Evolutionary conservation across 2,797 vertebrate species (phyloP), one percentile per base, ranked within the genome.

Genomic region (Rhinatrema bivittatum): DNA sequence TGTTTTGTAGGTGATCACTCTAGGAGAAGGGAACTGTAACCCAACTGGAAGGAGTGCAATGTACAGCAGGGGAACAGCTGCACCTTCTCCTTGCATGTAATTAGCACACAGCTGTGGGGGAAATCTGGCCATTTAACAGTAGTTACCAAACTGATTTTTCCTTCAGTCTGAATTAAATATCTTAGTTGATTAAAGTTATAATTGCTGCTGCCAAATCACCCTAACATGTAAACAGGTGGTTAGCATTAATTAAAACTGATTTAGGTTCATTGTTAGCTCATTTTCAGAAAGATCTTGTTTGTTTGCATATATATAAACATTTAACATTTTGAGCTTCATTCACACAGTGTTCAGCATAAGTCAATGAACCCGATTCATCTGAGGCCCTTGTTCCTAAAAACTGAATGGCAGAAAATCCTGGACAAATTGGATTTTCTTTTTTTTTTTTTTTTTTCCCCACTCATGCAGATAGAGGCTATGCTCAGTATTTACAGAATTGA

Each of bases 51-150:
- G 39, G 11, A n/a, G n/a, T n/a, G n/a, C n/a, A n/a, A n/a, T n/a
- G 25, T n/a, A 22, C n/a, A 39, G 5, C 9, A 12, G 5, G 25
- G 31, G 10, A 35, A 32, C 39, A 58, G 18, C 30, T 65, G 46
- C 24, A 10, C 6, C 32, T 19, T 30, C 19, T 50, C 8, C 35
- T 52, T 19, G 3, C 26, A 10, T 16, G 20, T n/a, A 46, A 43
- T 58, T 43, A 41, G 32, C 43, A 53, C 30, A 21, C 36, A 57
- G 50, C 52, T 53, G 40, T 42, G 32, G 10, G 39, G 16, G 36
- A 41, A 52, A 44, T 22, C 7, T 53, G 42, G n/a, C 33, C 7
- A 23, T 55, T 49, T 50, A 56, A n/a, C 9, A 26, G 10, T 36
- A 43, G 34, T 25, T 41, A 45, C 30, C 10, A 54, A 19, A n/a